A percentile compares a stretch with the other conserved stretches of the same genome.
Evolutionary conservation across 2,888 invertebrate genomes (phyloP).

Genomic region (Malthinus flaveolus): DNA sequence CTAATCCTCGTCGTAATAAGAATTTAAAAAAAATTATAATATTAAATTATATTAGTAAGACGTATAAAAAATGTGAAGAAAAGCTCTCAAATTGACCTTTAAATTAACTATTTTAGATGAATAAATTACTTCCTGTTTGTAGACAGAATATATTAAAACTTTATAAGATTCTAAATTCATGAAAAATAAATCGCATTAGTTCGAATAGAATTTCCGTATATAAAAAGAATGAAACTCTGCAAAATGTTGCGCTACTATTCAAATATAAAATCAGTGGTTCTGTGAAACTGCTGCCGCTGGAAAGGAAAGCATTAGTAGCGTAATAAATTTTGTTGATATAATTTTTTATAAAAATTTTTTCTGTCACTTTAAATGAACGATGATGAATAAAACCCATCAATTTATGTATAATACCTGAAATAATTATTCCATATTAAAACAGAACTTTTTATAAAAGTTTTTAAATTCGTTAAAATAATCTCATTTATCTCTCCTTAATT

Average conservation of each 20-base stretch:
- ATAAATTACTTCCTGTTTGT: constrained; percentile 22
- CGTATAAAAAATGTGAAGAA: too few species aligned
- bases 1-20: neutral
- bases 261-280: constrained; percentile 20
- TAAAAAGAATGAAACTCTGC: constrained; percentile 12
- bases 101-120: constrained; percentile 21
- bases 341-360: constrained; percentile 16
- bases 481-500: neutral
- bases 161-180: constrained; percentile 25
- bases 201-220: constrained; percentile 18
- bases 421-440: constrained; percentile 14
- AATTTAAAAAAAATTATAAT: neutral
- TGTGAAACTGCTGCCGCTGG: constrained; percentile 14
- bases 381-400: constrained; percentile 21
- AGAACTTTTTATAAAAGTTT: constrained; percentile 5
- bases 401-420: constrained; percentile 13
- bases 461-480: neutral
- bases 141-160: constrained; percentile 27
- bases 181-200: constrained; percentile 27
- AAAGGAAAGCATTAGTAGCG: constrained; percentile 12
- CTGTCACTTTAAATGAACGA: constrained; percentile 22
- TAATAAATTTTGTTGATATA: constrained; percentile 19
- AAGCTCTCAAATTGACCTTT: constrained; percentile 19
- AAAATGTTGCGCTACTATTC: constrained; percentile 12
- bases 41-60: too few species aligned